phyloP scores from a whole-genome alignment of 2,888 invertebrate genomes.

The Laothoe populi region DNA sequence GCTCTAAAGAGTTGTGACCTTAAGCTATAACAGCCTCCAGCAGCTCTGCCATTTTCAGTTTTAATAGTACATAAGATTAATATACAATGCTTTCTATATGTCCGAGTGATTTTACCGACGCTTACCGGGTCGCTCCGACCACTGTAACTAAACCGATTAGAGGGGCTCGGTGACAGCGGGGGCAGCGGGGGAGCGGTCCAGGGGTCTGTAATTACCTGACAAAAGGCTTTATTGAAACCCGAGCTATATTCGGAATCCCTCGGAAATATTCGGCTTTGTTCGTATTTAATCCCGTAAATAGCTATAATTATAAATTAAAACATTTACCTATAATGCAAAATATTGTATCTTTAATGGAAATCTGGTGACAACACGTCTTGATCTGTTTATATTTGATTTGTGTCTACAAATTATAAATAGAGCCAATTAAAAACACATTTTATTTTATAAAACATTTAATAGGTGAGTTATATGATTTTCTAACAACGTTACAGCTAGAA shows the following conservation, averaged over 20 bases:
- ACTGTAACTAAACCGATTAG: conserved; percentile 9
- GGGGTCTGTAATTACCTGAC: conserved; percentile 14
- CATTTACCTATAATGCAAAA: not conserved
- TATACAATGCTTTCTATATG: too few species aligned
- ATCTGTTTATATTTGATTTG: too few species aligned
- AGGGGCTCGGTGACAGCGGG: conserved; percentile 7
- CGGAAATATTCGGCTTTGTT: not conserved
- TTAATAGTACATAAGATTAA: too few species aligned
- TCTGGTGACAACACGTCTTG: too few species aligned
- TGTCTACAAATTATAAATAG: too few species aligned
- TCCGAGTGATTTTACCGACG: not conserved
- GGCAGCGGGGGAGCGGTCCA: not conserved
- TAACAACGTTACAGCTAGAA: too few species aligned
- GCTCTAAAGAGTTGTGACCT: too few species aligned
- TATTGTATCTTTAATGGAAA: not conserved
- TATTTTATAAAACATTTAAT: too few species aligned
- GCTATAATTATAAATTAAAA: not conserved
- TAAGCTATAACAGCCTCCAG: too few species aligned
- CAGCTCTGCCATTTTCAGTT: too few species aligned
- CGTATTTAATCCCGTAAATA: not conserved
- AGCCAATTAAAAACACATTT: too few species aligned
- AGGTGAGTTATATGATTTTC: too few species aligned
- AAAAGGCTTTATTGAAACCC: conserved; percentile 15
- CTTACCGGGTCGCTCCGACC: not conserved
- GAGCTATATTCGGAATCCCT: not conserved